phyloP scores from a whole-genome alignment of 2,797 vertebrate species.

The Peromyscus melanophrys region DNA sequence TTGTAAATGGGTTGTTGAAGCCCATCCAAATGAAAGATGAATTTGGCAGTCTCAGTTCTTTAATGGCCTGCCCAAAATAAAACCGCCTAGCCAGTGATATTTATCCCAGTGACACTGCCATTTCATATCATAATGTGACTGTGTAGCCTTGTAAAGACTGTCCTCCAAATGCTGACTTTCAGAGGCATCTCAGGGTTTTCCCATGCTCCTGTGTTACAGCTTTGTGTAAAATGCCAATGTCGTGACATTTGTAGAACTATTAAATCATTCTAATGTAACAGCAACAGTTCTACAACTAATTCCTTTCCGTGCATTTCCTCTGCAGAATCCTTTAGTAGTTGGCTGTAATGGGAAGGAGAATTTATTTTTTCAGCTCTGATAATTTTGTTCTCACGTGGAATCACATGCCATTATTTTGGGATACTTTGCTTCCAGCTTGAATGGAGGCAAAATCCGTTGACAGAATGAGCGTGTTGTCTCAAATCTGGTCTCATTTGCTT shows the following conservation, averaged over 20 bases:
- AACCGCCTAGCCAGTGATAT: conserved; percentile 68
- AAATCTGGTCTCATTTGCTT: conserved; percentile 69
- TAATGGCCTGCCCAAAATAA: conserved; percentile 77
- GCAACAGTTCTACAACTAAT: conserved; percentile 78
- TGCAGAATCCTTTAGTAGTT: conserved; percentile 73
- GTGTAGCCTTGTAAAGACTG: conserved; percentile 76
- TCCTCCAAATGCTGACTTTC: conserved; percentile 82
- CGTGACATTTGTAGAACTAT: conserved; percentile 82
- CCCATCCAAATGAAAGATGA: conserved; percentile 73
- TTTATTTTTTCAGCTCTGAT: conserved; percentile 28
- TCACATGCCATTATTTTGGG: conserved; percentile 65
- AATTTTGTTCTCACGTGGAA: conserved; percentile 68
- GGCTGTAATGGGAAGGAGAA: conserved; percentile 71
- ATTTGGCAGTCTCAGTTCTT: conserved; percentile 69
- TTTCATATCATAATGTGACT: conserved; percentile 80
- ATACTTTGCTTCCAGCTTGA: conserved; percentile 43
- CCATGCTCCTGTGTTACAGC: conserved; percentile 79
- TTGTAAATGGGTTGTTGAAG: conserved; percentile 80
- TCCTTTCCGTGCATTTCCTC: conserved; percentile 67
- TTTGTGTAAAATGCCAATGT: conserved; percentile 85
- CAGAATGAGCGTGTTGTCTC: conserved; percentile 61
- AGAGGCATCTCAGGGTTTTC: conserved; percentile 79
- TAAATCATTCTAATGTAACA: conserved; percentile 87
- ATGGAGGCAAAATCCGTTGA: conserved; percentile 56
- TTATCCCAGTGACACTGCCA: conserved; percentile 60